Percentiles rank a stretch among this genome's conserved stretches.
These are phyloP conservation scores for Amphipyra berbera DNA, from an alignment of 2,888 invertebrate species.

Conservation along the genomic window DNA sequence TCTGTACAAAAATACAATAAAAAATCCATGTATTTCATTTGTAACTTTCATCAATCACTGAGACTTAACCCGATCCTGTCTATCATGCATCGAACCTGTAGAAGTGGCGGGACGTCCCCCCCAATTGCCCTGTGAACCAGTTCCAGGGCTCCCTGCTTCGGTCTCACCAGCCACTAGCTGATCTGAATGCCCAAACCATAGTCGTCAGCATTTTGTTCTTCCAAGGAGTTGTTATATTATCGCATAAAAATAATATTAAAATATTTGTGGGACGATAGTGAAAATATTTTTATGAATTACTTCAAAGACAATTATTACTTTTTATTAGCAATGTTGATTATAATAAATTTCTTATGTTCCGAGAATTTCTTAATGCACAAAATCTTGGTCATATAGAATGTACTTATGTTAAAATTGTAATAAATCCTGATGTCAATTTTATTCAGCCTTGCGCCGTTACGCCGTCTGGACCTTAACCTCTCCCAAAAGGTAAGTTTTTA, in stretches of 20 bases:
- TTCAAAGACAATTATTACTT: no score
- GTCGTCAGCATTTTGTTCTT: conserved; percentile 23
- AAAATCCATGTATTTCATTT: neutral
- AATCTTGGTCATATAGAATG: no score
- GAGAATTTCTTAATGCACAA: no score
- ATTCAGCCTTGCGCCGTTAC: no score
- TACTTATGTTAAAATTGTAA: no score
- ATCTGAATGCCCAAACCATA: conserved; percentile 77
- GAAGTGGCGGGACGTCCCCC: conserved; percentile 80
- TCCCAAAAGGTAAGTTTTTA: no score
- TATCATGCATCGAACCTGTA: conserved; percentile 86
- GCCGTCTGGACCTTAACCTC: no score
- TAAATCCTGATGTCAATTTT: no score
- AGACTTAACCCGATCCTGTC: conserved; percentile 46
- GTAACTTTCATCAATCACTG: conserved; percentile 50
- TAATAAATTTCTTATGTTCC: no score
- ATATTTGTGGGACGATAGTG: neutral
- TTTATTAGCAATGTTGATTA: no score
- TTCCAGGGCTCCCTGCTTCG: conserved; percentile 77
- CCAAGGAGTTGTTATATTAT: neutral
- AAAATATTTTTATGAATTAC: no score
- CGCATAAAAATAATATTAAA: neutral
- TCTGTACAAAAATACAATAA: no score
- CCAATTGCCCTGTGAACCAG: conserved; percentile 81
- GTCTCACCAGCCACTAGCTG: conserved; percentile 85